Evolutionary conservation across 2,888 invertebrate genomes (phyloP), one percentile per base, ranked within the genome.

Genomic region (Bugula neritina): DNA sequence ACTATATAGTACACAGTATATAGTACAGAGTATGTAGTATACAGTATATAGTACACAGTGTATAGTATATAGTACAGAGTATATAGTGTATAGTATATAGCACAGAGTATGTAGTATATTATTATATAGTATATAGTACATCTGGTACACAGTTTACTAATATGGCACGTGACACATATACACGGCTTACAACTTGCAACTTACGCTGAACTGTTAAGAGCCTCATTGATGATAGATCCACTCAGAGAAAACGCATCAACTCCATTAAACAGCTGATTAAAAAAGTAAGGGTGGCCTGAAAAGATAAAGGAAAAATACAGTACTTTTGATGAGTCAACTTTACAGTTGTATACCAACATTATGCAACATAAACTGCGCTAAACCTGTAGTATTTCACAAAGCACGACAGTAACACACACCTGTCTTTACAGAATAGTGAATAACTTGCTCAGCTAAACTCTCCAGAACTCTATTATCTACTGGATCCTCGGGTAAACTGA

Each of bases 391-490:
- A n/a, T n/a, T n/a, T n/a, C n/a, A n/a, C n/a, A n/a, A n/a, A n/a
- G n/a, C n/a, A n/a, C n/a, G n/a, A n/a, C n/a, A n/a, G n/a, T n/a
- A n/a, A n/a, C n/a, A n/a, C n/a, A n/a, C 71, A 78, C 88, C 88
- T 0, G 92, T 92, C 82, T 90, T 91, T 1, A 92, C 90, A 75
- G 91, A 91, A 83, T 90, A 90, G 74, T 87, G 86, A 71, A 91
- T 86, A 1, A 91, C 87, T 71, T 88, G 84, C 13, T 87, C 85
- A 55, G 90, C 88, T 54, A 89, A 84, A 69, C 84, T 80, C 75
- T 90, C 86, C 72, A 92, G 85, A 52, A 88, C 87, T 21, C 90
- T 89, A 76, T 92, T 90, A 0, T 88, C 87, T 0, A 69, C 82
- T 75, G 25, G 84, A 80, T 72, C 73, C 29, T 77, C 75, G 25